Base-by-base conservation (phyloP, 2,888 invertebrate species). In the Parnassius smintheus region DNA sequence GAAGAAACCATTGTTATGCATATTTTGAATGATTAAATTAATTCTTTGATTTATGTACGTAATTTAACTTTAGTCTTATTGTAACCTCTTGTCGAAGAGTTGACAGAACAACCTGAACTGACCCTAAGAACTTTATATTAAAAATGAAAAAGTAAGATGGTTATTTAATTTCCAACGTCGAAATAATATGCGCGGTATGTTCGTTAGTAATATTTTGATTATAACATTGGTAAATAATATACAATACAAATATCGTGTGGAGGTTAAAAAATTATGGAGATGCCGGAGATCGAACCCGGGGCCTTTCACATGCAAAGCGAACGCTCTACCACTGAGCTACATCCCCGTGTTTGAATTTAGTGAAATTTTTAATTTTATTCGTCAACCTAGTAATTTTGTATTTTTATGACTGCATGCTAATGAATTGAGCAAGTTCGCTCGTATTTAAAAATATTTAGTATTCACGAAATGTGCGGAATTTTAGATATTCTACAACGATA, bases 281-380 rank as follows among this genome's bases (percentile, higher is more conserved):
- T 96, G 96, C 96, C 95, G 96, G 96, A 97, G 96, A 96, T 97
- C 95, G 97, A 97, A 97, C 97, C 96, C 97, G 95, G 97, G 97
- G 95, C 97, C 96, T 97, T 97, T 97, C 96, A 96, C 97, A 97
- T 97, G 97, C 97, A 96, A 97, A 97, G 97, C 97, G 96, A 97
- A 96, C 96, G 97, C 97, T 97, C 96, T 97, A 97, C 97, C 97
- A 96, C 96, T 97, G 97, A 97, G 96, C 97, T 97, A 97, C 96
- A 96, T 96, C 97, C 94, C 93, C 93, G 53, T 61, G 67, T 46
- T 10, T 2, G 8, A 0, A 13, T 2, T 0, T 1, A 49, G n/a
- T 12, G 48, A 49, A 49, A 18, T 13, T 49, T 9, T 13, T 2
- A 48, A 48, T 9, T 2, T 11, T 46, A 25, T 35, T 7, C 35